Evolutionary conservation across 1,140 invertebrate genomes (phyloP).

Genomic region (Bombus terrestris): DNA sequence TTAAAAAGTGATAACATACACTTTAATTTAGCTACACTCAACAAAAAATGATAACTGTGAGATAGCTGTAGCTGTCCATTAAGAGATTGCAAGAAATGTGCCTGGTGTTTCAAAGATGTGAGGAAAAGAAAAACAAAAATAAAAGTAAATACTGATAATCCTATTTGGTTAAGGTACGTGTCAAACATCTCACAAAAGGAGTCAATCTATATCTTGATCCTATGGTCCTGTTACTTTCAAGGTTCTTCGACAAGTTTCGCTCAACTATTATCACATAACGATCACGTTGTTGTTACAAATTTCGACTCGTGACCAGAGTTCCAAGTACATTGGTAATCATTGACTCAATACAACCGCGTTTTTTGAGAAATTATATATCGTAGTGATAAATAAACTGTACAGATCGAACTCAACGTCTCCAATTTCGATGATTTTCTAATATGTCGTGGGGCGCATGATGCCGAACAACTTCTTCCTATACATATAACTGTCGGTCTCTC

Average conservation of each 20-base stretch:
- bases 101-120: neutral
- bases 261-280: neutral
- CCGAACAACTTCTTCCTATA: no score
- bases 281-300: constrained; percentile 4
- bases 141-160: neutral
- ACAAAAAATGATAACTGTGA: no score
- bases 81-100: neutral
- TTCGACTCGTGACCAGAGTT: constrained; percentile 17
- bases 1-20: no score
- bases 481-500: no score
- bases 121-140: neutral
- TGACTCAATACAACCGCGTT: neutral
- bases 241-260: neutral
- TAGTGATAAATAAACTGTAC: no score
- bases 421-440: no score
- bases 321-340: neutral
- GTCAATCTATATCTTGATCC: neutral
- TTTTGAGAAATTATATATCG: neutral
- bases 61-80: no score
- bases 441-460: no score
- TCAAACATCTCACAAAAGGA: neutral
- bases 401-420: no score
- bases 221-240: neutral
- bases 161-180: no score
- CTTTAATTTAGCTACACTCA: no score